Conservation (phyloP, 2,888 invertebrate species). For the Sceliomorpha sp. region DNA sequence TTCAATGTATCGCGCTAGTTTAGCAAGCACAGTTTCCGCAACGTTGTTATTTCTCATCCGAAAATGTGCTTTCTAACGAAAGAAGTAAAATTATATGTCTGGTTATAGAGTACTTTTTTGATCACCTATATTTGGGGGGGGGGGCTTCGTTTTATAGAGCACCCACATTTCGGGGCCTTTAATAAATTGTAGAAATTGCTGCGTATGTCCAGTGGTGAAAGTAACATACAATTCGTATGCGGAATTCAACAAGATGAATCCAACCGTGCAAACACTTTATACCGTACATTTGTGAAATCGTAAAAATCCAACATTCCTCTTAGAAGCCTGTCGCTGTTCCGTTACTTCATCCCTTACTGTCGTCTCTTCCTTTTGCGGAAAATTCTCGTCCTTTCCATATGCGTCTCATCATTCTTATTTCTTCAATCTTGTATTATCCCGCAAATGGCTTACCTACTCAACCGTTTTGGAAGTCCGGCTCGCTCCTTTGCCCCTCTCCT, state of each 20-base stretch:
- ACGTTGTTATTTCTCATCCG: no score
- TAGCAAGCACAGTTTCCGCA: no score
- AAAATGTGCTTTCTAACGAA: no score
- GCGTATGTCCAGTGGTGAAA: constrained; percentile 15
- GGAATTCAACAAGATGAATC: constrained; percentile 68
- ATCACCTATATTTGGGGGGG: no score
- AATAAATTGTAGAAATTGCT: constrained; percentile 12
- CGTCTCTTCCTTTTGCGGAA: constrained; percentile 47
- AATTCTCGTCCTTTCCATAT: constrained; percentile 53
- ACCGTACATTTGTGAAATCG: constrained; percentile 61
- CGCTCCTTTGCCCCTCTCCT: constrained; percentile 53
- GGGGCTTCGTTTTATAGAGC: no score
- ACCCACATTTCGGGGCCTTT: constrained; percentile 1
- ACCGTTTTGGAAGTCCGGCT: constrained; percentile 65
- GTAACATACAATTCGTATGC: constrained; percentile 58
- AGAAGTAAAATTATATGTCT: no score
- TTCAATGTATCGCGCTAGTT: no score
- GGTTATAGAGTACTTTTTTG: no score
- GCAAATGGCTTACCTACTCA: constrained; percentile 69
- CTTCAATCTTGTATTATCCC: constrained; percentile 71
- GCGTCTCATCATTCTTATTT: constrained; percentile 63
- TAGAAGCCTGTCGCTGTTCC: constrained; percentile 65
- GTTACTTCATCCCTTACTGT: constrained; percentile 58
- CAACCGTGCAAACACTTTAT: constrained; percentile 61
- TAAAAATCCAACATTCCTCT: constrained; percentile 45